phyloP scores from a whole-genome alignment of 2,797 vertebrate genomes.

The Amniataba percoides region DNA sequence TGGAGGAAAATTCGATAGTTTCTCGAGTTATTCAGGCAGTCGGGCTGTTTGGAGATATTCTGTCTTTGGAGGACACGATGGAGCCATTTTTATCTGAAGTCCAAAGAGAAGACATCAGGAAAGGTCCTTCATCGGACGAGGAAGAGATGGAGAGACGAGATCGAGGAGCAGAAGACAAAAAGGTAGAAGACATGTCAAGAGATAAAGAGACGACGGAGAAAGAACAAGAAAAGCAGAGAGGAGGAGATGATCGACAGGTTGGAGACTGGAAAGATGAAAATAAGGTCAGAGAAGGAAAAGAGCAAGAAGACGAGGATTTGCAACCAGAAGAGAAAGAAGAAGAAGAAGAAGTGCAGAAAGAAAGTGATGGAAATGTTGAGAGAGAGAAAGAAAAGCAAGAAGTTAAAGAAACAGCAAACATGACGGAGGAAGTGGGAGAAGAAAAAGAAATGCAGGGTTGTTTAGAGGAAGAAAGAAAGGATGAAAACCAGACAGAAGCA shows the following conservation, averaged over 20 bases:
- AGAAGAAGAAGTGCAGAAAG: background rate
- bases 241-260: background rate
- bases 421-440: background rate
- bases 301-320: background rate
- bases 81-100: background rate
- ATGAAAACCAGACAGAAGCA: background rate
- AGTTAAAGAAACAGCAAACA: background rate
- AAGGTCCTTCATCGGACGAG: background rate
- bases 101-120: background rate
- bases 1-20: slow-evolving; percentile 43
- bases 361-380: background rate
- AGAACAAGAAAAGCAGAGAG: background rate
- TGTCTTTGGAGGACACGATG: slow-evolving; percentile 58
- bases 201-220: background rate
- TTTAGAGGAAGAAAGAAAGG: background rate
- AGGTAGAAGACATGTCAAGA: background rate
- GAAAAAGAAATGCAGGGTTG: background rate
- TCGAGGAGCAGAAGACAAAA: background rate
- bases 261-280: background rate
- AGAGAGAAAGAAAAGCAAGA: background rate
- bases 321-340: background rate
- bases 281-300: background rate
- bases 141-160: background rate
- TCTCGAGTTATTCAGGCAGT: slow-evolving; percentile 55
- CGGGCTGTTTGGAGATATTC: slow-evolving; percentile 64